A percentile compares a stretch with the other conserved stretches of the same genome.
Evolutionary conservation across 1,140 invertebrate species (phyloP).

Genomic region (Drosophila sucinea): DNA sequence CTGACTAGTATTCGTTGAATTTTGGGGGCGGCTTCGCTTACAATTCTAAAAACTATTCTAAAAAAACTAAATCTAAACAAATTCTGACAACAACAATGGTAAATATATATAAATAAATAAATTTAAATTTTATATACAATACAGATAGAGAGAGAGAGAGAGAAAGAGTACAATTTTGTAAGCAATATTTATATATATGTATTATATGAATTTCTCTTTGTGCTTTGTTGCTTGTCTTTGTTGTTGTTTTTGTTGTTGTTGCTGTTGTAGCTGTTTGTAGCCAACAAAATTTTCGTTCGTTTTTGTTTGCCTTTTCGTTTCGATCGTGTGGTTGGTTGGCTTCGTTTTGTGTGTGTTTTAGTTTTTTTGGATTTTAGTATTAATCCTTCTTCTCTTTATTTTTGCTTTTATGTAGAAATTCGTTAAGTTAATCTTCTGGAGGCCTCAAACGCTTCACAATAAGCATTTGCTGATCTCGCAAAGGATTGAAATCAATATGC

Average conservation of each 20-base stretch:
- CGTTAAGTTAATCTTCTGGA: constrained; percentile 59
- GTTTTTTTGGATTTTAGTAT: constrained; percentile 8
- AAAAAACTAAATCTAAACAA: constrained; percentile 52
- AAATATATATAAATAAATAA: constrained; percentile 22
- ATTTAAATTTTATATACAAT: constrained; percentile 33
- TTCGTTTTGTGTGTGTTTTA: constrained; percentile 58
- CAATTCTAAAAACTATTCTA: constrained; percentile 31
- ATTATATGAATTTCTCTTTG: constrained; percentile 14
- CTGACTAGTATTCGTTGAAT: constrained; percentile 68
- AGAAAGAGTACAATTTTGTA: not conserved
- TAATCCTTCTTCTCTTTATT: constrained; percentile 34
- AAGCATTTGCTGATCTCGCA: constrained; percentile 70
- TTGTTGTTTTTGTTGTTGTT: not conserved
- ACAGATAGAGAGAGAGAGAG: too few relatives aligned
- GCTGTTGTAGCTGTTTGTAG: not conserved
- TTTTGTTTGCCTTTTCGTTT: constrained; percentile 5
- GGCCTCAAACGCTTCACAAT: constrained; percentile 68
- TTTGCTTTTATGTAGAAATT: constrained; percentile 36
- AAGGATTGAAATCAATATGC: constrained; percentile 65
- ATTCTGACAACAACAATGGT: constrained; percentile 5
- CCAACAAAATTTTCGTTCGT: constrained; percentile 37
- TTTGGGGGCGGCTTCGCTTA: constrained; percentile 27
- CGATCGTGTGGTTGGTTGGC: constrained; percentile 36
- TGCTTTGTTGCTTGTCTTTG: constrained; percentile 5
- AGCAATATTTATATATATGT: constrained; percentile 10